Conservation (phyloP, 2,113 vertebrate genomes). For the Anarrhichthys ocellatus region DNA sequence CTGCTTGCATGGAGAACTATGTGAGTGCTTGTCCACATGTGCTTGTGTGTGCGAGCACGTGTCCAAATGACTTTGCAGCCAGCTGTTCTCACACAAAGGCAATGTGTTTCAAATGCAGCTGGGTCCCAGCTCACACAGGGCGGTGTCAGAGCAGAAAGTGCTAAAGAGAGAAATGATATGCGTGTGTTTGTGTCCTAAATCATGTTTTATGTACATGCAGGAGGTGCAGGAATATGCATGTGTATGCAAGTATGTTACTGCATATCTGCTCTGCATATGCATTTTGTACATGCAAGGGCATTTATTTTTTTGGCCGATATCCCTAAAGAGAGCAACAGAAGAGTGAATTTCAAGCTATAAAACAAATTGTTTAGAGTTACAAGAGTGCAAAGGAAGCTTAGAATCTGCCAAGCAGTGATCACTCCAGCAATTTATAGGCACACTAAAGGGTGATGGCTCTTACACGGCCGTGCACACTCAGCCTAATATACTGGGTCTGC, state of each 20-base stretch:
- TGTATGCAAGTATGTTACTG: not conserved
- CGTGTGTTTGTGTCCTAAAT: conserved; percentile 33
- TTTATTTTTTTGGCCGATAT: conserved; percentile 29
- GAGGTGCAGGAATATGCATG: conserved; percentile 5
- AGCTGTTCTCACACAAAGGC: conserved; percentile 80
- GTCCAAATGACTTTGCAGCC: conserved; percentile 75
- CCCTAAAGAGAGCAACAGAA: conserved; percentile 31
- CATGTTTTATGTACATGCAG: conserved; percentile 9
- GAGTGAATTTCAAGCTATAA: conserved; percentile 62
- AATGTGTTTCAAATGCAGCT: conserved; percentile 69
- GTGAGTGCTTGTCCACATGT: conserved; percentile 25
- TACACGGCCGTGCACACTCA: conserved; percentile 53
- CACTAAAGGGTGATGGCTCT: conserved; percentile 64
- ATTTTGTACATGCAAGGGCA: conserved; percentile 34
- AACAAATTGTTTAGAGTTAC: conserved; percentile 67
- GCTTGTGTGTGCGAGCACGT: conserved; percentile 41
- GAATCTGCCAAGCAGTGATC: conserved; percentile 72
- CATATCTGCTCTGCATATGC: conserved; percentile 21
- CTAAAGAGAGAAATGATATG: conserved; percentile 48
- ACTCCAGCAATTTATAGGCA: conserved; percentile 68
- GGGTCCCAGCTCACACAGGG: conserved; percentile 45
- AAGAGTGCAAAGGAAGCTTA: conserved; percentile 55
- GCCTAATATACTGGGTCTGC: conserved; percentile 34
- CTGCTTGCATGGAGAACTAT: conserved; percentile 47
- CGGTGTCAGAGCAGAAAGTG: conserved; percentile 30